Conservation (phyloP, 2,888 invertebrate genomes). For the Cheilosia pagana region DNA sequence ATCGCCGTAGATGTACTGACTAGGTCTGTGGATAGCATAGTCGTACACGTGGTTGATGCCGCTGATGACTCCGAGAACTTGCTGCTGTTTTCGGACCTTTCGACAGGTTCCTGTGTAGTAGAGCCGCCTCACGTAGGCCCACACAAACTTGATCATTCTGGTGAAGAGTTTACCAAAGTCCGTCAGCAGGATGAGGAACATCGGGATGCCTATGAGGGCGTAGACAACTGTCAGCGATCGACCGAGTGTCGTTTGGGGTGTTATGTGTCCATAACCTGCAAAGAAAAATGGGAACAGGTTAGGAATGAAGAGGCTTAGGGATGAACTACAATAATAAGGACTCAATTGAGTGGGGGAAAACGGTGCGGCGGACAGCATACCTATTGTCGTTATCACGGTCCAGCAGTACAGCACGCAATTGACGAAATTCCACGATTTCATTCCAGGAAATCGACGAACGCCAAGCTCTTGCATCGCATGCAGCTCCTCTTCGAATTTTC, state of each 20-base stretch:
- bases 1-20: constrained; percentile 85
- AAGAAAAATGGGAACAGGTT: constrained; percentile 71
- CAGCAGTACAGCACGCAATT: constrained; percentile 94
- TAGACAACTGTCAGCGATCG: constrained; percentile 95
- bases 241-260: constrained; percentile 94
- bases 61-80: constrained; percentile 93
- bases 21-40: constrained; percentile 90
- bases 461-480: constrained; percentile 93
- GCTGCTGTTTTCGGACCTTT: constrained; percentile 89
- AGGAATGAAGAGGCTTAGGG: not conserved
- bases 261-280: constrained; percentile 98
- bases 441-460: constrained; percentile 92
- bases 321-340: no score
- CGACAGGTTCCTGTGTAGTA: constrained; percentile 94
- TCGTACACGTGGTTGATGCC: constrained; percentile 92
- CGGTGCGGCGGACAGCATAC: constrained; percentile 84
- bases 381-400: constrained; percentile 94
- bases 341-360: constrained; percentile 75
- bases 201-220: constrained; percentile 97
- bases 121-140: constrained; percentile 92
- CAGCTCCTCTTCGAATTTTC: constrained; percentile 93
- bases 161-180: constrained; percentile 98
- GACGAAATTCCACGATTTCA: constrained; percentile 93
- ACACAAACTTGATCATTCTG: constrained; percentile 93
- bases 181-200: constrained; percentile 96